These are phyloP conservation scores for Labeo calbasu DNA, from an alignment of 2,797 vertebrate species.

Conservation along the genomic window DNA sequence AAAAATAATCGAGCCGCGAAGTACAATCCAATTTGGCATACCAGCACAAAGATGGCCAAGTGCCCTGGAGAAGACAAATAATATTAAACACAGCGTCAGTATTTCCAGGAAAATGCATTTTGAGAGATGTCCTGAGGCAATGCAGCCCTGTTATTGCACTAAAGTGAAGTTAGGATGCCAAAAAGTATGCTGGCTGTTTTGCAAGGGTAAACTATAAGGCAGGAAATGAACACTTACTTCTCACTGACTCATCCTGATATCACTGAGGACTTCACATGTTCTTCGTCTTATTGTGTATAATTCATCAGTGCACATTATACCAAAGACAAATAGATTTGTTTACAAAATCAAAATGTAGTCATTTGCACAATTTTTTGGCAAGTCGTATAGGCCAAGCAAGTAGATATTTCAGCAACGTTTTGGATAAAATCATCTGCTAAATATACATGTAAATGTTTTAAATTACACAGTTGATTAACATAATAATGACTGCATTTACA, in stretches of 20 bases:
- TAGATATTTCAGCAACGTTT: background rate
- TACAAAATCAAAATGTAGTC: background rate
- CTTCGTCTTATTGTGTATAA: background rate
- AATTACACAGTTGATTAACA: background rate
- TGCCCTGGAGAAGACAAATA: slow-evolving; percentile 57
- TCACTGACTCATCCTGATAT: background rate
- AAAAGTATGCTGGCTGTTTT: slow-evolving; percentile 23
- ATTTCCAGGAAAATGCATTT: slow-evolving; percentile 53
- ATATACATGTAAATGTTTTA: background rate
- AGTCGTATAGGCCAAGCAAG: background rate
- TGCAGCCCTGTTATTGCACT: slow-evolving; percentile 23
- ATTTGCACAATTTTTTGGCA: slow-evolving; percentile 12
- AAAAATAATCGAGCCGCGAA: slow-evolving; percentile 50
- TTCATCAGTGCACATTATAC: background rate
- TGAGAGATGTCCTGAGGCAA: slow-evolving; percentile 48
- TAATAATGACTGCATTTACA: background rate
- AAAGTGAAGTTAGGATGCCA: slow-evolving; percentile 37
- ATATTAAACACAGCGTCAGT: slow-evolving; percentile 58
- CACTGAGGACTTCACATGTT: background rate
- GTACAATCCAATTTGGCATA: slow-evolving; percentile 60
- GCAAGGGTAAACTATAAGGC: slow-evolving; percentile 15
- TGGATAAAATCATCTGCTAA: background rate
- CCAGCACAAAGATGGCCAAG: slow-evolving; percentile 48
- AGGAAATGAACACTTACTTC: background rate
- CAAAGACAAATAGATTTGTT: background rate